phyloP scores from a whole-genome alignment of 2,888 invertebrate species.

The Tenthredo amoena region DNA sequence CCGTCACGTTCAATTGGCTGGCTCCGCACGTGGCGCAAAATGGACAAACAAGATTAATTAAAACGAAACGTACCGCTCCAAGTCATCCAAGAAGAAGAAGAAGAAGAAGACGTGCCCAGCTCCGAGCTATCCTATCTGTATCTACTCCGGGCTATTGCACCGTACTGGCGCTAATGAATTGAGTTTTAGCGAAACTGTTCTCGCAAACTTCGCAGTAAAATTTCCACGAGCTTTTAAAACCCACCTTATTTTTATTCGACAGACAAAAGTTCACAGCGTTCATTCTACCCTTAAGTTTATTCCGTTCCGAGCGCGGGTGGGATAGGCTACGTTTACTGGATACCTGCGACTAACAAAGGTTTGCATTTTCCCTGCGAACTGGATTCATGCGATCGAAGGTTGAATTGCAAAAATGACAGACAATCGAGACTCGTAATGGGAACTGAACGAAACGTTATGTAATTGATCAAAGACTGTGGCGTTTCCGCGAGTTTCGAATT shows the following conservation, averaged over 20 bases:
- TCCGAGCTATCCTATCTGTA: slow-evolving; percentile 27
- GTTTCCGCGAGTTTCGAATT: neutral
- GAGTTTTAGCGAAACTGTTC: slow-evolving; percentile 46
- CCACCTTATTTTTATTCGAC: slow-evolving; percentile 27
- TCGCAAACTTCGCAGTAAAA: slow-evolving; percentile 33
- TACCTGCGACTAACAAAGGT: neutral
- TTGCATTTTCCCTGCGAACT: neutral
- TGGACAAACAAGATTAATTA: slow-evolving; percentile 51
- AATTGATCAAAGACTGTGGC: neutral
- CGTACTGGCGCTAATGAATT: slow-evolving; percentile 43
- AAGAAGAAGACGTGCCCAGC: slow-evolving; percentile 42
- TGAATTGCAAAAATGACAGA: neutral
- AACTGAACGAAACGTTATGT: neutral
- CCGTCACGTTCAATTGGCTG: slow-evolving; percentile 46
- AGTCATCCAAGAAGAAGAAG: slow-evolving; percentile 44
- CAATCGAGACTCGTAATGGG: neutral
- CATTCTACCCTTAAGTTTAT: slow-evolving; percentile 22
- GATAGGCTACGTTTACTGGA: neutral
- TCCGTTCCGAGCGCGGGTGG: neutral
- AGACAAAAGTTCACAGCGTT: slow-evolving; percentile 10
- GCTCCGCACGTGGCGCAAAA: slow-evolving; percentile 51
- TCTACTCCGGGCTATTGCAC: slow-evolving; percentile 31
- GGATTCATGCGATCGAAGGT: neutral
- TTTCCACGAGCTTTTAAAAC: slow-evolving; percentile 31
- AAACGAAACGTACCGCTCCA: slow-evolving; percentile 45